A percentile compares a stretch with the other conserved stretches of the same genome.
These are phyloP conservation scores for Plutomurus gul DNA, from an alignment of 1,140 invertebrate genomes.

Conservation along the genomic window DNA sequence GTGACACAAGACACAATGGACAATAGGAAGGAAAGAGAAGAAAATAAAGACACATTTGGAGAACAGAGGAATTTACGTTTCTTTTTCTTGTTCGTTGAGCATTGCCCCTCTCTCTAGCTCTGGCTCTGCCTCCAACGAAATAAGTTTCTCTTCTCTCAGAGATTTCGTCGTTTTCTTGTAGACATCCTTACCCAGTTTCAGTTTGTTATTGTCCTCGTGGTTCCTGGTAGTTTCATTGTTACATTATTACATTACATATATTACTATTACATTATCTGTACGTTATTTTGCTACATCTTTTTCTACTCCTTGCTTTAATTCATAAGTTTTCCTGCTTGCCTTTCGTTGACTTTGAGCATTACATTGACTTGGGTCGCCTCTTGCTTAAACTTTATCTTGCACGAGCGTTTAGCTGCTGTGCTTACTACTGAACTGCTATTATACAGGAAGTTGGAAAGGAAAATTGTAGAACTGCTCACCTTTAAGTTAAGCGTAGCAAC, in stretches of 20 bases:
- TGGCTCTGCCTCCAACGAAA: neutral
- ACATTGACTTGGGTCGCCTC: too few relatives aligned
- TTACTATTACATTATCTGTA: too few relatives aligned
- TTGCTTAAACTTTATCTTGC: neutral
- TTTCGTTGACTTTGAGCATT: constrained; percentile 13
- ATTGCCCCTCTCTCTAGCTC: too few relatives aligned
- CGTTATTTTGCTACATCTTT: neutral
- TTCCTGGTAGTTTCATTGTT: constrained; percentile 9
- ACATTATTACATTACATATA: too few relatives aligned
- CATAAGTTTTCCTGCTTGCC: neutral
- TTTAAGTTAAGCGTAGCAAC: too few relatives aligned
- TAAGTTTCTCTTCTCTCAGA: neutral
- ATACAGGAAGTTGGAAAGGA: too few relatives aligned
- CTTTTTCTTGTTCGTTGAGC: neutral
- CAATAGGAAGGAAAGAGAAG: neutral
- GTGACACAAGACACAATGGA: constrained; percentile 26
- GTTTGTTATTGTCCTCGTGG: too few relatives aligned
- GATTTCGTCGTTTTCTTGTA: neutral
- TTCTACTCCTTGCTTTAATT: constrained; percentile 1
- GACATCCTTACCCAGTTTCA: too few relatives aligned
- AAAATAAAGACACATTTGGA: constrained; percentile 26
- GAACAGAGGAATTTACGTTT: constrained; percentile 27
- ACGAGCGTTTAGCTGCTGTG: too few relatives aligned
- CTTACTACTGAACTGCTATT: too few relatives aligned
- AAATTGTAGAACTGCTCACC: too few relatives aligned